These are phyloP conservation scores for Margaritifera margaritifera DNA, from an alignment of 2,888 invertebrate species.

Conservation along the genomic window DNA sequence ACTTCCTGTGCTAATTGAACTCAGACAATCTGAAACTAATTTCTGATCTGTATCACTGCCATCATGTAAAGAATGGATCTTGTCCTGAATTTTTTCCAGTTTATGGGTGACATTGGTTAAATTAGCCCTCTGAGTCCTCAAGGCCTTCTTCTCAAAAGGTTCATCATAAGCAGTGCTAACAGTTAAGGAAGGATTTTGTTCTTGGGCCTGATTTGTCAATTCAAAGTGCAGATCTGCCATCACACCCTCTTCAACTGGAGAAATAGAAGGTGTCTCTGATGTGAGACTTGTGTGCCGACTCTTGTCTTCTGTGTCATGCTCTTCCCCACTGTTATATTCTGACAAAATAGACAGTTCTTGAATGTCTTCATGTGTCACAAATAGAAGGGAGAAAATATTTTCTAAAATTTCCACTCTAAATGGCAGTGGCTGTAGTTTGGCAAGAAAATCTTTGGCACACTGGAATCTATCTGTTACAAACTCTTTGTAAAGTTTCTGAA, in stretches of 20 bases:
- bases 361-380: conserved; percentile 80
- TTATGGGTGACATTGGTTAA: conserved; percentile 24
- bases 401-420: conserved; percentile 79
- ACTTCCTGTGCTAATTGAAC: conserved; percentile 43
- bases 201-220: no score
- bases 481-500: conserved; percentile 50
- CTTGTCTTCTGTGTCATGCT: conserved; percentile 33
- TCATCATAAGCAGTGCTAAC: conserved; percentile 43
- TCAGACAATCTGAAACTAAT: conserved; percentile 30
- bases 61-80: conserved; percentile 12
- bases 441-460: conserved; percentile 46
- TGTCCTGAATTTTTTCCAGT: conserved; percentile 21
- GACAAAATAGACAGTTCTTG: conserved; percentile 73
- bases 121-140: conserved; percentile 6
- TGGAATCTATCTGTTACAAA: conserved; percentile 54
- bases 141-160: conserved; percentile 37
- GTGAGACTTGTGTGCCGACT: conserved; percentile 13
- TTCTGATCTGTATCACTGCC: conserved; percentile 4
- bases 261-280: no score
- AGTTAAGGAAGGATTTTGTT: no score
- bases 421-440: conserved; percentile 62
- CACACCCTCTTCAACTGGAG: no score
- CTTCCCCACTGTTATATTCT: conserved; percentile 68
- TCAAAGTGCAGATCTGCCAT: no score
- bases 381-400: conserved; percentile 83